A percentile compares a stretch with the other conserved stretches of the same genome.
Conservation (phyloP, 1,140 invertebrate genomes). For the Ceratina calcarata region DNA sequence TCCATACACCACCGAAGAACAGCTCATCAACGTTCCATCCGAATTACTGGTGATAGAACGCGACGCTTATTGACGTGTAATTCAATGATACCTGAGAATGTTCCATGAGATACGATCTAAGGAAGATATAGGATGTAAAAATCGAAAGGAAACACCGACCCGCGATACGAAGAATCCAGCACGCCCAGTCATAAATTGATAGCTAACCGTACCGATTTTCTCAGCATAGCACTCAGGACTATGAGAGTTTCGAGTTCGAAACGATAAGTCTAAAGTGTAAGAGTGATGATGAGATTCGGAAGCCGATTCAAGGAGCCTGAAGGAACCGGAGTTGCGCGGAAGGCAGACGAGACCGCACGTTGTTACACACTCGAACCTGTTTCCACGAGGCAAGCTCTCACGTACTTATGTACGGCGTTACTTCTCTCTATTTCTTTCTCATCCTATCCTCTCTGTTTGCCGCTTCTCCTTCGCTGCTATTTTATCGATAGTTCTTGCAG, state of each 20-base stretch:
- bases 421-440: not conserved
- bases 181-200: slow-evolving; percentile 32
- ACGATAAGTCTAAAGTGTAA: slow-evolving; percentile 52
- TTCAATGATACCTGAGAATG: not conserved
- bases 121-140: not conserved
- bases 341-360: not conserved
- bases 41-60: not conserved
- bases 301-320: slow-evolving; percentile 36
- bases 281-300: slow-evolving; percentile 7
- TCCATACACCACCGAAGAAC: too few relatives aligned
- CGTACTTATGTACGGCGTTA: not conserved
- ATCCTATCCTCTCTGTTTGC: not conserved
- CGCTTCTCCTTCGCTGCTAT: slow-evolving; percentile 18
- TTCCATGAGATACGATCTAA: slow-evolving; percentile 15
- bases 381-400: slow-evolving; percentile 25
- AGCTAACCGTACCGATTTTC: slow-evolving; percentile 18
- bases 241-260: not conserved
- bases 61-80: slow-evolving; percentile 20
- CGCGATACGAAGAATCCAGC: slow-evolving; percentile 2
- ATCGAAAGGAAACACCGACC: not conserved
- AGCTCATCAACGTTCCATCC: not conserved
- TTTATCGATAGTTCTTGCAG: slow-evolving; percentile 49
- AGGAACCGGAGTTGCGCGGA: not conserved
- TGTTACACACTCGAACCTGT: slow-evolving; percentile 17
- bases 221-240: not conserved